A percentile compares a stretch with the other conserved stretches of the same genome.
These are phyloP conservation scores for Zophobas morio DNA, from an alignment of 1,140 invertebrate genomes.

Conservation along the genomic window DNA sequence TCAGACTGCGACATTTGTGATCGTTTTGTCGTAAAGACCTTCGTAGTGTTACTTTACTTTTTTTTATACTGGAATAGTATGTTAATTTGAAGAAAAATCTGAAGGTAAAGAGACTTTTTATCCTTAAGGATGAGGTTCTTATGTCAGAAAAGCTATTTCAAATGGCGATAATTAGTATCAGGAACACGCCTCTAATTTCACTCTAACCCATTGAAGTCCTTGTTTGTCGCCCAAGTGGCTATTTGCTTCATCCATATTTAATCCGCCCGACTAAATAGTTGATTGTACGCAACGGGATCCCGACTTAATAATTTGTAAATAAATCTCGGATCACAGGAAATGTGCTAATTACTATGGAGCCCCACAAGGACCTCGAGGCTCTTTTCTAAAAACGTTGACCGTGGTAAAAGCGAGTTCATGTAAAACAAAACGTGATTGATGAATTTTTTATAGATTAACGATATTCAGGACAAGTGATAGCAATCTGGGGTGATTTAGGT, in stretches of 20 bases:
- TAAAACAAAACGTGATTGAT: conserved; percentile 40
- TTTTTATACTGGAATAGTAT: not conserved
- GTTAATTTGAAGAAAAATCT: no score
- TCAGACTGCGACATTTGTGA: no score
- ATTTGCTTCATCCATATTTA: conserved; percentile 22
- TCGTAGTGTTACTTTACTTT: not conserved
- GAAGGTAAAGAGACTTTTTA: no score
- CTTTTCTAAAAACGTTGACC: not conserved
- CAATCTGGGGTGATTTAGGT: conserved; percentile 32
- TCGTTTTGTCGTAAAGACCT: not conserved
- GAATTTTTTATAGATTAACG: conserved; percentile 37
- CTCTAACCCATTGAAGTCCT: not conserved
- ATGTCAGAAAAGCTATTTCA: not conserved
- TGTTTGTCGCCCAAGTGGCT: conserved; percentile 1
- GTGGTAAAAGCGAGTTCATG: not conserved
- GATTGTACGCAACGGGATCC: conserved; percentile 2
- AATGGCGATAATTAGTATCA: not conserved
- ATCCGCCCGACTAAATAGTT: not conserved
- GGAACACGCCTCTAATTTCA: not conserved
- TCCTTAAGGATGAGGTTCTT: no score
- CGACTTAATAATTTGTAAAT: conserved; percentile 36
- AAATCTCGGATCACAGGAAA: conserved; percentile 17
- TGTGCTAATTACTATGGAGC: not conserved
- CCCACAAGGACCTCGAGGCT: not conserved
- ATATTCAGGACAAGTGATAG: conserved; percentile 13